Evolutionary conservation across 2,113 vertebrate genomes (phyloP).

Genomic region (Montifringilla adamsi): DNA sequence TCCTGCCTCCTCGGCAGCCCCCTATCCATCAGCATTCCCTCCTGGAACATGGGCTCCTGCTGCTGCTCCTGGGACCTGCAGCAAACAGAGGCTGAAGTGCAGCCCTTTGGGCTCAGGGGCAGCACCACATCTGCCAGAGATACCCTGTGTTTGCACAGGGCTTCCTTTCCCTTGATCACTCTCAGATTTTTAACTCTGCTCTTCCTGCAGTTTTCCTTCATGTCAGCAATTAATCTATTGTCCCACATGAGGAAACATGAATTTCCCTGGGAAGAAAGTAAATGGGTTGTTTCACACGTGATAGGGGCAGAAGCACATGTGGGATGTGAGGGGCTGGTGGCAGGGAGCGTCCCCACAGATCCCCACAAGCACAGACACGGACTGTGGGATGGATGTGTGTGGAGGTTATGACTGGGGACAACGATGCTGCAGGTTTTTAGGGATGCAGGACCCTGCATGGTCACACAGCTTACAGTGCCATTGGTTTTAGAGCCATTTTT

Average conservation of each 20-base stretch:
- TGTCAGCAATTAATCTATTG: neutral
- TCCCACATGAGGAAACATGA: neutral
- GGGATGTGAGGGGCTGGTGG: neutral
- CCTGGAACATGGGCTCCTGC: neutral
- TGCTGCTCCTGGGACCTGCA: neutral
- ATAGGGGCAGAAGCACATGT: rapidly evolving
- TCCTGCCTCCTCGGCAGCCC: neutral
- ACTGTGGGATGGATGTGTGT: neutral
- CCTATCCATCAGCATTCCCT: neutral
- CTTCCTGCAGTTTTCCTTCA: constrained; percentile 1
- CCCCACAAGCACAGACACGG: rapidly evolving
- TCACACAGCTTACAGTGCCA: neutral
- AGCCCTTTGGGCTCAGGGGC: neutral
- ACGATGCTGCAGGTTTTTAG: neutral
- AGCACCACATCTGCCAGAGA: neutral
- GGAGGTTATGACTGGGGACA: too few relatives aligned
- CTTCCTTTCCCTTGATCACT: constrained; percentile 20
- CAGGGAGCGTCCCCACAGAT: neutral
- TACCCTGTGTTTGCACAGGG: neutral
- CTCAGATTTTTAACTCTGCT: neutral
- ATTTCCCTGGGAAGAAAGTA: neutral
- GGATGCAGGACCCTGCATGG: neutral
- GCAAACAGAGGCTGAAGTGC: neutral
- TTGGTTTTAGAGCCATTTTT: neutral
- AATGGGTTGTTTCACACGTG: rapidly evolving